phyloP scores from a whole-genome alignment of 2,113 vertebrate genomes.

The Perca flavescens region DNA sequence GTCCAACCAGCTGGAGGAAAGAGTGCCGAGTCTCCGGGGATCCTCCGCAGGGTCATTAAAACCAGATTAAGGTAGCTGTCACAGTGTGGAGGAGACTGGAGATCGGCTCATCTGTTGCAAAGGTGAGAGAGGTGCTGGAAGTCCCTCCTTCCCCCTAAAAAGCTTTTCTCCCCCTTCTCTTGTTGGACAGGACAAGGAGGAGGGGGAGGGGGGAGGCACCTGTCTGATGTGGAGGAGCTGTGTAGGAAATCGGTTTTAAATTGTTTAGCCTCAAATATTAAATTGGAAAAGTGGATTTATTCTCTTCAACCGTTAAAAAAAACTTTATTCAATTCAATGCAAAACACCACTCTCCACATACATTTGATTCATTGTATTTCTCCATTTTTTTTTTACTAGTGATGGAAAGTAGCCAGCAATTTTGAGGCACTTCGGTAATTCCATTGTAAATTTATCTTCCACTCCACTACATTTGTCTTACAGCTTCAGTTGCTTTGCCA shows the following conservation, averaged over 20 bases:
- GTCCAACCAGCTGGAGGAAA: conserved; percentile 28
- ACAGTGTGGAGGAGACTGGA: conserved; percentile 63
- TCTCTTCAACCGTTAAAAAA: background rate
- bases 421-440: background rate
- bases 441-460: too few relatives aligned
- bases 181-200: background rate
- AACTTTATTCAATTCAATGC: too few relatives aligned
- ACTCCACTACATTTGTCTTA: background rate
- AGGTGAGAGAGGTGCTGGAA: conserved; percentile 68
- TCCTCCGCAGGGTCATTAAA: conserved; percentile 79
- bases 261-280: background rate
- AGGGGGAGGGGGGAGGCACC: conserved; percentile 56
- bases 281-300: background rate
- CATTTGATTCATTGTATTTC: background rate
- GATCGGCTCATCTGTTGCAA: conserved; percentile 74
- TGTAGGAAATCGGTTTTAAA: background rate
- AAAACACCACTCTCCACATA: background rate
- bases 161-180: background rate
- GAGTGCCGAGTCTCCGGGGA: conserved; percentile 62
- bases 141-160: conserved; percentile 14
- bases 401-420: background rate
- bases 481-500: background rate
- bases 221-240: conserved; percentile 50
- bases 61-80: conserved; percentile 83
- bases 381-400: background rate